Base-by-base conservation (phyloP, 2,797 vertebrate species). In the Calcarius lapponicus region DNA sequence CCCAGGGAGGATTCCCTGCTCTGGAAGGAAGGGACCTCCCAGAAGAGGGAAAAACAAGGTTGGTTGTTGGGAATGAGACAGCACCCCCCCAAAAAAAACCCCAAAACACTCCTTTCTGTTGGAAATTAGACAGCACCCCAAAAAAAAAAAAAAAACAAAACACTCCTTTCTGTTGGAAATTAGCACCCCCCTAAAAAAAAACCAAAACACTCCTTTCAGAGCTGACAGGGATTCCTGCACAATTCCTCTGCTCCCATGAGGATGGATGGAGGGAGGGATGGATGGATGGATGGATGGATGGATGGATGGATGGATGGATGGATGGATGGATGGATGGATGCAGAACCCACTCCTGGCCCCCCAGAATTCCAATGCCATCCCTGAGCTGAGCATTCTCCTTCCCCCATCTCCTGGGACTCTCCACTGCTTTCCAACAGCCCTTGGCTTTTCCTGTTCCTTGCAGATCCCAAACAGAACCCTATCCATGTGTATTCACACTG, bases 401-500 rank as follows among this genome's bases (percentile, higher is more conserved):
- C 20, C 28, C 36, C 32, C 10, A 17, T 45, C 38, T 36, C 67
- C 7, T 7, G 6, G 9, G 4, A 57, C 48, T 42, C 42, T 45
- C 11, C 19, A 5, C 11, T 6, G 8, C 5, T 70, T 45, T 19
- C 79, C 10, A 43, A 7, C 42, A 60, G 40, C 62, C 17, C 21
- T 7, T 15, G 14, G 36, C 42, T 36, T 17, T 13, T 34, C 32
- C 24, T 17, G 1, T 6, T 21, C 24, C 51, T 19, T 47, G n/a
- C 22, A 64, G 56, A 7, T 22, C 17, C 53, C 48, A 69, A 67
- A 57, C 9, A 58, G 54, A 62, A 38, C 34, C 24, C 7, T 1
- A 11, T 11, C 48, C 5, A 1, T 1, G 9, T 2, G 4, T 4
- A 15, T 48, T 13, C 17, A 2, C 3, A 10, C 8, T 50, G n/a